Conservation (phyloP, 1,140 invertebrate species). For the Drosophila nannoptera region DNA sequence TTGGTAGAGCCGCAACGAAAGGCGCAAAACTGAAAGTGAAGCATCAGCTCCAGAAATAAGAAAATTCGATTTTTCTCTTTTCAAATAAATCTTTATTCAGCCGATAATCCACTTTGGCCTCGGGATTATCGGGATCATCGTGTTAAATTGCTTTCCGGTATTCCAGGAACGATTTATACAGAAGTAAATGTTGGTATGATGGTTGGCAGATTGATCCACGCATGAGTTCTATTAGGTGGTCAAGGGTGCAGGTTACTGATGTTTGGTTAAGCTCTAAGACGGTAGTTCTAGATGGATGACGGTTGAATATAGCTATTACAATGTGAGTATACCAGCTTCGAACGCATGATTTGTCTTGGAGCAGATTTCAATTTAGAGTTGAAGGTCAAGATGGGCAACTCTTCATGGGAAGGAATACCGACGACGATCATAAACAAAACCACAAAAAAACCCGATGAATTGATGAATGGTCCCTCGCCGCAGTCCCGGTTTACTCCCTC, state of each 20-base stretch:
- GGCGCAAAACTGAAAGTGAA: background rate
- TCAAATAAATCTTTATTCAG: slow-evolving; percentile 32
- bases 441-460: slow-evolving; percentile 29
- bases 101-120: slow-evolving; percentile 20
- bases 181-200: slow-evolving; percentile 49
- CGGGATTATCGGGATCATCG: slow-evolving; percentile 54
- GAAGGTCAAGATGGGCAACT: too few relatives aligned
- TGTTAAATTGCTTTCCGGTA: slow-evolving; percentile 61
- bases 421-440: slow-evolving; percentile 50
- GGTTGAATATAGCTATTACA: slow-evolving; percentile 30
- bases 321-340: slow-evolving; percentile 69
- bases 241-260: slow-evolving; percentile 46
- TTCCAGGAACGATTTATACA: slow-evolving; percentile 59
- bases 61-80: slow-evolving; percentile 19
- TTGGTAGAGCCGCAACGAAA: background rate
- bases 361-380: too few relatives aligned
- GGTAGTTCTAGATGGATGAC: slow-evolving; percentile 28
- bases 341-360: slow-evolving; percentile 36
- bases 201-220: slow-evolving; percentile 43
- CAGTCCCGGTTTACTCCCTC: slow-evolving; percentile 41
- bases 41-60: background rate
- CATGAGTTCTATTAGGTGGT: slow-evolving; percentile 34
- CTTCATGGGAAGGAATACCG: slow-evolving; percentile 45
- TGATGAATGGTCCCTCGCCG: slow-evolving; percentile 47
- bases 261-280: slow-evolving; percentile 47